phyloP scores from a whole-genome alignment of 2,888 invertebrate genomes.

The Parnassius apollo region DNA sequence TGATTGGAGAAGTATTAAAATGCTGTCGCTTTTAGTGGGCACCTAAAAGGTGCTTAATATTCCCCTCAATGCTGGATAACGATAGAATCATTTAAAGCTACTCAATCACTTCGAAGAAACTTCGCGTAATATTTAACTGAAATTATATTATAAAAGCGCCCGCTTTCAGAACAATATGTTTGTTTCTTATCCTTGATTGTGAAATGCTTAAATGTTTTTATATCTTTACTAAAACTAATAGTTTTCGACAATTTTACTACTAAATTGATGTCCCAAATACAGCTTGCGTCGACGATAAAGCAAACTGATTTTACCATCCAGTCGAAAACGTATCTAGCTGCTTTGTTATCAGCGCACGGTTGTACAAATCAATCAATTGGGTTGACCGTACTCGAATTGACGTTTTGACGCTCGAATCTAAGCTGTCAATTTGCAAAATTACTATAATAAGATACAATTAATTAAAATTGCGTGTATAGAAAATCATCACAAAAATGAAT shows the following conservation, averaged over 20 bases:
- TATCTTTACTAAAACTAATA: too few relatives aligned
- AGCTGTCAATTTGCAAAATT: constrained; percentile 1
- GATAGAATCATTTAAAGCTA: constrained; percentile 12
- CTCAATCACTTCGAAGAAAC: constrained; percentile 8
- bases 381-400: constrained; percentile 28
- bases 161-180: too few relatives aligned
- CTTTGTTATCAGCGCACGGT: constrained; percentile 35
- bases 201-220: too few relatives aligned
- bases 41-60: constrained; percentile 56
- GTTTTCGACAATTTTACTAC: too few relatives aligned
- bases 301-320: constrained; percentile 11
- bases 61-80: constrained; percentile 37
- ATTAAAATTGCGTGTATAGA: too few relatives aligned
- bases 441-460: background rate
- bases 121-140: background rate
- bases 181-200: too few relatives aligned
- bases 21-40: constrained; percentile 34
- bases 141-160: background rate
- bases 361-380: constrained; percentile 41
- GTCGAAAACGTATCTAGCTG: constrained; percentile 26
- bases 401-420: constrained; percentile 6
- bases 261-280: too few relatives aligned
- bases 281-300: background rate
- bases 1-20: constrained; percentile 45
- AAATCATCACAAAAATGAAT: too few relatives aligned